These are phyloP conservation scores for Oasisia sp. DNA, from an alignment of 2,888 invertebrate genomes.

Conservation along the genomic window DNA sequence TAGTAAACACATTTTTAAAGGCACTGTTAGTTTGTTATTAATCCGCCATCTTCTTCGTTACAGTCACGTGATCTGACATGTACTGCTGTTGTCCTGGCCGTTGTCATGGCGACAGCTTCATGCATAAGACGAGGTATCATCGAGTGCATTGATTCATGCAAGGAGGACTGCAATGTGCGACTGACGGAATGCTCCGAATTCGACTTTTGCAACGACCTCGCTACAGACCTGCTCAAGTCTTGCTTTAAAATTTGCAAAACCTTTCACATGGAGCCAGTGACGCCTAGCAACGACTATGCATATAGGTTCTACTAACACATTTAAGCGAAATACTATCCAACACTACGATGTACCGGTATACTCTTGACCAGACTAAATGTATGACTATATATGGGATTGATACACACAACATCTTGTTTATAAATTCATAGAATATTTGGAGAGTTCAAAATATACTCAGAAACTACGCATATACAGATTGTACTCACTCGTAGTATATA, in stretches of 20 bases:
- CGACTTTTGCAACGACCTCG: neutral
- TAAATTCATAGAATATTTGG: too few species aligned
- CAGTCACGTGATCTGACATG: neutral
- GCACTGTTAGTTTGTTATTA: too few species aligned
- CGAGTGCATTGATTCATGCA: neutral
- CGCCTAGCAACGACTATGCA: neutral
- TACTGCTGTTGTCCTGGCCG: neutral
- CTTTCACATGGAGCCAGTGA: neutral
- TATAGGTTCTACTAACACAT: neutral
- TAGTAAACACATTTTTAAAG: too few species aligned
- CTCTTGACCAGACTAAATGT: neutral
- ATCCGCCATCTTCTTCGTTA: neutral
- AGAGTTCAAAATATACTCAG: too few species aligned
- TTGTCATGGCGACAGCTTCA: neutral
- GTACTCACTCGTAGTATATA: neutral
- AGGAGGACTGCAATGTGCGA: neutral
- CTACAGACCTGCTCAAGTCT: neutral
- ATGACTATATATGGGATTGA: too few species aligned
- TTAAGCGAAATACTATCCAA: neutral
- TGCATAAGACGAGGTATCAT: neutral
- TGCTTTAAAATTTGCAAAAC: neutral
- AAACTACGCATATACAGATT: neutral
- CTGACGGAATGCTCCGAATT: neutral
- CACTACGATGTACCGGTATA: neutral
- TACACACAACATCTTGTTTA: too few species aligned